These are phyloP conservation scores for Cyprinella venusta DNA, from an alignment of 2,797 vertebrate genomes.

Conservation along the genomic window DNA sequence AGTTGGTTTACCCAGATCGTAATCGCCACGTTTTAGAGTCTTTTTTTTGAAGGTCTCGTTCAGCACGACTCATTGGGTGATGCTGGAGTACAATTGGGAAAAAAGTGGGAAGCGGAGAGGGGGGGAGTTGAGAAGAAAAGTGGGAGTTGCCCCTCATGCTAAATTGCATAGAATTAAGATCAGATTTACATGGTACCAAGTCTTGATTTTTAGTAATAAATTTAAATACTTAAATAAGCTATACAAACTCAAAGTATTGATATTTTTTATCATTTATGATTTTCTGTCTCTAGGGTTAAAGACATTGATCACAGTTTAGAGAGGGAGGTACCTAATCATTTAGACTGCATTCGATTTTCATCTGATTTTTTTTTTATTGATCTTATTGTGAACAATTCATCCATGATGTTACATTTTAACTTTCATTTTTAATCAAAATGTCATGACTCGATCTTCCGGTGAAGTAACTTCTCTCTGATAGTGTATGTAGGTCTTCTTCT, in stretches of 20 bases:
- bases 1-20: slow-evolving; percentile 83
- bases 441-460: not conserved
- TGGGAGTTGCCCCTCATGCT: not conserved
- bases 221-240: not conserved
- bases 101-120: not conserved
- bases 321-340: not conserved
- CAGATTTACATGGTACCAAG: not conserved
- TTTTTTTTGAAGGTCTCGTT: slow-evolving; percentile 60
- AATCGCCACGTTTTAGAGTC: slow-evolving; percentile 84
- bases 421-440: not conserved
- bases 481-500: not conserved
- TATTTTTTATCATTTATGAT: not conserved
- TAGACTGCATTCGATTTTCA: not conserved
- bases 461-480: not conserved
- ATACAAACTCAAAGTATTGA: not conserved
- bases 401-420: not conserved
- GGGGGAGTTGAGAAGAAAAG: slow-evolving; percentile 5
- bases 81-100: slow-evolving; percentile 13
- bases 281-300: not conserved
- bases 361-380: not conserved
- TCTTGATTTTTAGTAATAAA: not conserved
- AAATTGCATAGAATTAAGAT: not conserved
- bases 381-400: not conserved
- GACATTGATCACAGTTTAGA: not conserved
- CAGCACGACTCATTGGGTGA: slow-evolving; percentile 10